Evolutionary conservation across 2,113 vertebrate species (phyloP), one percentile per base, ranked within the genome.

Genomic region (Piaya cayana): DNA sequence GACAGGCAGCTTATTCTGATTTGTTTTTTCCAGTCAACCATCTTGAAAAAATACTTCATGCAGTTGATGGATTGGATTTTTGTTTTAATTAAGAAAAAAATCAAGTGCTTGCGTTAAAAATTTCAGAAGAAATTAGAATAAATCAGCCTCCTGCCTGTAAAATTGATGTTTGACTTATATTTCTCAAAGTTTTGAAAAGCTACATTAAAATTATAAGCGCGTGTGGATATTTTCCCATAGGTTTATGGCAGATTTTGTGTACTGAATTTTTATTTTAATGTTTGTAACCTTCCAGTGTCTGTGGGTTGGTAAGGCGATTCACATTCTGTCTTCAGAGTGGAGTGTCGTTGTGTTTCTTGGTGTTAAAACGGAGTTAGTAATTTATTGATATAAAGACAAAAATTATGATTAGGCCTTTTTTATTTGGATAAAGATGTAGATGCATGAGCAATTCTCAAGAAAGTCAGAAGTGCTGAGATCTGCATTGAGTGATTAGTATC

Each of bases 1-100:
- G 80, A 43, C 83, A 96, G 71, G 16, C 42, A 19, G 19, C 86
- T 91, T 88, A 83, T 92, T 95, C 67, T 82, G 71, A 69, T 86
- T 77, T 82, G 27, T 82, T 93, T 92, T 92, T 50, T 58, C 67
- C 50, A 58, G 50, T 72, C 55, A 80, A 58, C 67, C 80, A 42
- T 39, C 71, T 93, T 80, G 68, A 83, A 86, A 88, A 72, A 88
- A 12, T 62, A 69, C 45, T 77, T 93, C 20, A 43, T 58, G 70
- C 15, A 12, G 15, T 26, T 84, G 77, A 75, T 45, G 91, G 68
- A 50, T 34, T 37, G 39, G 55, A 34, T 47, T 71, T 67, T 65
- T 79, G 23, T 60, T 90, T 67, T 5, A 19, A n/a, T 20, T 63
- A 12, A 9, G 59, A 93, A 92, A 90, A 72, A 80, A 34, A 7